Conservation (phyloP, 30 jellyfish, hydroid and myxozoan species). For the Hydractinia echinata region DNA sequence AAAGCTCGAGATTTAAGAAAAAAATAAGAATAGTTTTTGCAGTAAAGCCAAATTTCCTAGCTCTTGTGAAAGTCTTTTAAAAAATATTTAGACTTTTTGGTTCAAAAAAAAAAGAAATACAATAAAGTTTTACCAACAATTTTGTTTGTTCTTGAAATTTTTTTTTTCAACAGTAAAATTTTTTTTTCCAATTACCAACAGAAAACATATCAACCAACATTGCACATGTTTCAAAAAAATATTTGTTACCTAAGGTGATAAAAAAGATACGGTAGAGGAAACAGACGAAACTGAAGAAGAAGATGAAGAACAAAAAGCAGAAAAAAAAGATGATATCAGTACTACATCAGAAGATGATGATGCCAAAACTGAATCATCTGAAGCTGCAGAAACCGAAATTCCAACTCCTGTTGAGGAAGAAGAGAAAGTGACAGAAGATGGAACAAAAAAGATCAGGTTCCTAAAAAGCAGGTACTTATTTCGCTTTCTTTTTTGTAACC, state of each 20-base stretch:
- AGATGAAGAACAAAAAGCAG: slow-evolving; percentile 8
- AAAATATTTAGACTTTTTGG: too few species aligned
- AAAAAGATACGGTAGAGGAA: slow-evolving; percentile 14
- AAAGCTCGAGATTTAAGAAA: too few species aligned
- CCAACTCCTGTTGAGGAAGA: slow-evolving; percentile 22
- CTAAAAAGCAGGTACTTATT: background rate
- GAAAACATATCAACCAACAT: too few species aligned
- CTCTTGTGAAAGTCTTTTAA: too few species aligned
- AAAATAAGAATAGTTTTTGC: too few species aligned
- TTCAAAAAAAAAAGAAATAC: too few species aligned
- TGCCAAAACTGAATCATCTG: background rate
- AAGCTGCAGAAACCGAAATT: slow-evolving; percentile 20
- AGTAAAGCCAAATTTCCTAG: too few species aligned
- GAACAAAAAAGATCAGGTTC: slow-evolving; percentile 31
- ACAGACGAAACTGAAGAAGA: slow-evolving; percentile 12
- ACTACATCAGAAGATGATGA: background rate
- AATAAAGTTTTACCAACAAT: too few species aligned
- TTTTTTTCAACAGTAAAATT: too few species aligned
- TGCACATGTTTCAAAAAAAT: too few species aligned
- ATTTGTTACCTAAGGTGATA: background rate
- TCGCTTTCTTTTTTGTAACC: background rate
- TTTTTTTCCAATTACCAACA: too few species aligned
- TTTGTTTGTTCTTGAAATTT: too few species aligned
- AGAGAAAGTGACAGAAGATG: slow-evolving; percentile 1
- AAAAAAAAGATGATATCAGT: slow-evolving; percentile 3